Percentiles rank a stretch among this genome's conserved stretches.
These are phyloP conservation scores for Seira sanloemensis DNA, from an alignment of 2,888 invertebrate genomes.

Conservation along the genomic window DNA sequence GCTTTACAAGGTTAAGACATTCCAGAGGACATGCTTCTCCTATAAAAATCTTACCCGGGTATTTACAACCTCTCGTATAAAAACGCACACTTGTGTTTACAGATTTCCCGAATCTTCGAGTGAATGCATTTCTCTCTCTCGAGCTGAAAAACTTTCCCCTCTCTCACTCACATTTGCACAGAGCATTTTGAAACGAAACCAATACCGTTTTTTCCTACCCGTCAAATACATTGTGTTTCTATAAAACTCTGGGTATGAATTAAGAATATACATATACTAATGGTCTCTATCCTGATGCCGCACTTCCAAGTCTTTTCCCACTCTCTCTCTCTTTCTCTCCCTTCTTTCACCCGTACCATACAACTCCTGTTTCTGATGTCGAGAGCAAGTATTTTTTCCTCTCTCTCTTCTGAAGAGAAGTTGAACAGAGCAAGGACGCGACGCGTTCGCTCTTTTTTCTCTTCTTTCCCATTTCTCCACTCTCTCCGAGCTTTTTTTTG, in stretches of 20 bases:
- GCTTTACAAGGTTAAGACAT: too few relatives aligned
- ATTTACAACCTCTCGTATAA: too few relatives aligned
- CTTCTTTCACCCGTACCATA: conserved; percentile 29
- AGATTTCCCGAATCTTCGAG: too few relatives aligned
- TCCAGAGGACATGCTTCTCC: too few relatives aligned
- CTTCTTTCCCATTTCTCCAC: background rate
- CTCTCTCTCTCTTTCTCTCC: conserved; percentile 15
- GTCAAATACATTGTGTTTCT: too few relatives aligned
- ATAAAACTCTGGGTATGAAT: background rate
- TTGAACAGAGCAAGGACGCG: conserved; percentile 45
- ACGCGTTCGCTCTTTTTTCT: conserved; percentile 21
- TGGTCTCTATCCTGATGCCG: background rate
- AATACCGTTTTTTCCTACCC: too few relatives aligned
- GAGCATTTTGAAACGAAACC: too few relatives aligned
- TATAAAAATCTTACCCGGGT: too few relatives aligned
- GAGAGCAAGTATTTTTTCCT: conserved; percentile 11
- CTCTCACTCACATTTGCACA: too few relatives aligned
- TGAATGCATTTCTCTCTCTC: too few relatives aligned
- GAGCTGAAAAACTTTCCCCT: too few relatives aligned
- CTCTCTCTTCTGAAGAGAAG: conserved; percentile 14
- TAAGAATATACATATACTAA: background rate
- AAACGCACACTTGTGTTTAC: too few relatives aligned
- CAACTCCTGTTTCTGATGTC: conserved; percentile 15
- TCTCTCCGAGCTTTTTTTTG: background rate
- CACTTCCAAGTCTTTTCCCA: conserved; percentile 13